Evolutionary conservation across 2,888 invertebrate genomes (phyloP).

Genomic region (Anthophora plumipes): DNA sequence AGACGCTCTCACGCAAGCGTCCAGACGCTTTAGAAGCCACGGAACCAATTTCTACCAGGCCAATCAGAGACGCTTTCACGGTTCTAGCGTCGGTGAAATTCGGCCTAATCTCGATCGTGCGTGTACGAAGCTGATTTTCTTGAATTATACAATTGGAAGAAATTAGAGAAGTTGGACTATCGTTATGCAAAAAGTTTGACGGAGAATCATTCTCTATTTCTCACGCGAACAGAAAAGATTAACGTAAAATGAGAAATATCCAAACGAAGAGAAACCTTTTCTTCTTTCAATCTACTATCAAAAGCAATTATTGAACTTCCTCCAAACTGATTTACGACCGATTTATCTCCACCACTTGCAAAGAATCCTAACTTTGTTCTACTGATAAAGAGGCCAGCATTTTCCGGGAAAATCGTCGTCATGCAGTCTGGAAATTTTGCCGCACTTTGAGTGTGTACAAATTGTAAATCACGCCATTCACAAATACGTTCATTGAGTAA

Average conservation of each 20-base stretch:
- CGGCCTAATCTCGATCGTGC: neutral
- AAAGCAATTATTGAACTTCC: slow-evolving; percentile 10
- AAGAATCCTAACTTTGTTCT: neutral
- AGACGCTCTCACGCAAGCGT: slow-evolving; percentile 71
- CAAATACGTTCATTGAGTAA: slow-evolving; percentile 26
- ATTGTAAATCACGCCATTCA: slow-evolving; percentile 5
- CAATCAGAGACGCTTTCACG: slow-evolving; percentile 56
- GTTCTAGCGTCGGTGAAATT: slow-evolving; percentile 31
- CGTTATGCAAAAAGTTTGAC: too few species aligned
- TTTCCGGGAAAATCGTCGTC: slow-evolving; percentile 16
- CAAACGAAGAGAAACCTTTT: neutral
- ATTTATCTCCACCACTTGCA: slow-evolving; percentile 4
- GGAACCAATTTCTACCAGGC: slow-evolving; percentile 38
- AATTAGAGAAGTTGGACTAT: too few species aligned
- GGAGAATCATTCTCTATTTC: too few species aligned
- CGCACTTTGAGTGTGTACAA: slow-evolving; percentile 36
- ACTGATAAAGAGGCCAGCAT: neutral
- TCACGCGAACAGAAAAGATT: too few species aligned
- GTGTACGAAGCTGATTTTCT: neutral
- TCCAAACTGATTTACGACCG: neutral
- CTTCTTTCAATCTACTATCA: neutral
- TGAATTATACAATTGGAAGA: too few species aligned
- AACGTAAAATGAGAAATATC: too few species aligned
- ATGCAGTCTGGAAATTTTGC: slow-evolving; percentile 33
- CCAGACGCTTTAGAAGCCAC: slow-evolving; percentile 34